Conservation (phyloP, 1,140 invertebrate genomes). For the Asobara japonica region DNA sequence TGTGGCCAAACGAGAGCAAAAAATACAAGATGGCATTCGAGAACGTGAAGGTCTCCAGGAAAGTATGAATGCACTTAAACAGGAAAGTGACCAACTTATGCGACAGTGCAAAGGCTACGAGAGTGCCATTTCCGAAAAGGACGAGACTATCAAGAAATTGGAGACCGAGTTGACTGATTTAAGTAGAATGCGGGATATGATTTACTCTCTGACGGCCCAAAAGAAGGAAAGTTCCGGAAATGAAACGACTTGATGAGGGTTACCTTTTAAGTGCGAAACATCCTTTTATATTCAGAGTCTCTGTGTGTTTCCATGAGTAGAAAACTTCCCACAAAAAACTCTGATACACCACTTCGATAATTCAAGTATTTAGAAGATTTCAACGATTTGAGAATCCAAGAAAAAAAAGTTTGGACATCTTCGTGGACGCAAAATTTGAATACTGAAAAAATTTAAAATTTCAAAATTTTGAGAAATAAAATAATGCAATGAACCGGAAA, state of each 20-base stretch:
- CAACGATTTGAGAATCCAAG: too few relatives aligned
- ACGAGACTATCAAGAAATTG: conserved; percentile 47
- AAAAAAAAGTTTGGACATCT: too few relatives aligned
- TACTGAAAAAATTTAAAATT: too few relatives aligned
- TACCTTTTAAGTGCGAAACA: not conserved
- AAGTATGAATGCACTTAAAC: conserved; percentile 49
- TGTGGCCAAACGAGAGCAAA: conserved; percentile 31
- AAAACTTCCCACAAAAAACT: too few relatives aligned
- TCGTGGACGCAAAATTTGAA: too few relatives aligned
- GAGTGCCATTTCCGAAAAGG: conserved; percentile 50
- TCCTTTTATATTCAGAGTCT: too few relatives aligned
- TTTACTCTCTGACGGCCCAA: conserved; percentile 55
- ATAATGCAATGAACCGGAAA: too few relatives aligned
- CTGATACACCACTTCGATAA: too few relatives aligned
- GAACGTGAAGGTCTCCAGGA: conserved; percentile 47
- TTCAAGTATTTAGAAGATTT: too few relatives aligned
- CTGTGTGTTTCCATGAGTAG: too few relatives aligned
- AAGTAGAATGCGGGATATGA: conserved; percentile 59
- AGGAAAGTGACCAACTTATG: conserved; percentile 50
- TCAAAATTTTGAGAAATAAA: too few relatives aligned
- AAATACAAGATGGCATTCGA: conserved; percentile 47
- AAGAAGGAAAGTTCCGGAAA: conserved; percentile 47
- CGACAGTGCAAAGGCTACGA: conserved; percentile 46
- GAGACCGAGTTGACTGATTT: conserved; percentile 49
- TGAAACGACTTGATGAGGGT: conserved; percentile 20